Evolutionary conservation across 2,113 vertebrate species (phyloP).

Genomic region (Lagenorhynchus albirostris): DNA sequence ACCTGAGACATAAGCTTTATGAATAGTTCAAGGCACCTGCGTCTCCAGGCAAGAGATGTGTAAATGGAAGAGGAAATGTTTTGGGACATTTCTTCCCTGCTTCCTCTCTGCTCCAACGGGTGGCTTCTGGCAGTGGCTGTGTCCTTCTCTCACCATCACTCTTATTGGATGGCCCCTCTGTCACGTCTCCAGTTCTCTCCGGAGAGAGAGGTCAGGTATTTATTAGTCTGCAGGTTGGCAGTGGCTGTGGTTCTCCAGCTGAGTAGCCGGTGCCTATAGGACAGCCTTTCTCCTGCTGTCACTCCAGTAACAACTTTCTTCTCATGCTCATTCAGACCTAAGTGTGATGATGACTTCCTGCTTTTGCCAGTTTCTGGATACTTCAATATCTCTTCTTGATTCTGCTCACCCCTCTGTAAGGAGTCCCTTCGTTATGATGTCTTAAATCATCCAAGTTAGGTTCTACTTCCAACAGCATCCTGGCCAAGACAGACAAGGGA

Average conservation of each 20-base stretch:
- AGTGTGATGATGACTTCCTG: background rate
- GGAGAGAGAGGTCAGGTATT: background rate
- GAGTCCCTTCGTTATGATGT: background rate
- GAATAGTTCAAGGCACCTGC: background rate
- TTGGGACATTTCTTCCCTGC: background rate
- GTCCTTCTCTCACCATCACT: background rate
- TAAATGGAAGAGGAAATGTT: background rate
- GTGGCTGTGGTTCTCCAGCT: background rate
- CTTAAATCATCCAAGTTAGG: background rate
- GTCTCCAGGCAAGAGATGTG: background rate
- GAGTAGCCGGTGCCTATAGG: fast-evolving
- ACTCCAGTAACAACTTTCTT: background rate
- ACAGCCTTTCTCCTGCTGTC: background rate
- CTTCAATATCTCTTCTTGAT: background rate
- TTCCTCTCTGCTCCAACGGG: background rate
- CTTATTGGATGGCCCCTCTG: background rate
- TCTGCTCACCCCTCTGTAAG: background rate
- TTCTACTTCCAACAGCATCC: background rate
- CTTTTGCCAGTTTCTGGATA: background rate
- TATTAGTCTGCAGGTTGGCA: background rate
- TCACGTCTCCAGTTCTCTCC: background rate
- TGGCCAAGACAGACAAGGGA: background rate
- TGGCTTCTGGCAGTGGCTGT: background rate
- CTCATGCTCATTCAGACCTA: background rate
- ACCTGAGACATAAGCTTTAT: background rate